Conservation (phyloP, 2,797 vertebrate species). For the Pteropus rufus region DNA sequence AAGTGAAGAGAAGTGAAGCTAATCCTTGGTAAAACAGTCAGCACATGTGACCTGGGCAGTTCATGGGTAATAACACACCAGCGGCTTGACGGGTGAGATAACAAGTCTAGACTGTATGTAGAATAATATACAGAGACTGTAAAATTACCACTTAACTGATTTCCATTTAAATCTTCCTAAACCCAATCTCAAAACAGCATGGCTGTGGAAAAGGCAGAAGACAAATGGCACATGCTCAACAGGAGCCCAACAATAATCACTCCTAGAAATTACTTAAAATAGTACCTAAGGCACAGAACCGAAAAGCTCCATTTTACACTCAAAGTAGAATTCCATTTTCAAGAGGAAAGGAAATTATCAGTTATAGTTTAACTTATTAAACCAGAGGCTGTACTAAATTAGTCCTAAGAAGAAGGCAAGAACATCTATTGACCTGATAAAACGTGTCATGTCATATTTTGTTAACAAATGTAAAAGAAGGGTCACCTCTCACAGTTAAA, state of each 20-base stretch:
- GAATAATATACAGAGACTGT: background rate
- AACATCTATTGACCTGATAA: background rate
- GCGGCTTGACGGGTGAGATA: background rate
- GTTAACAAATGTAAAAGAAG: background rate
- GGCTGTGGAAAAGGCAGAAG: background rate
- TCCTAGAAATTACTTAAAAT: background rate
- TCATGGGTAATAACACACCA: background rate
- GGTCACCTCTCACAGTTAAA: background rate
- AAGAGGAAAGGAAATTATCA: background rate
- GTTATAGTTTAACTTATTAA: background rate
- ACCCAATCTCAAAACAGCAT: background rate
- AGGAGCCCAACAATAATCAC: background rate
- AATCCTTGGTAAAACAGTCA: background rate
- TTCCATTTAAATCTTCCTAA: background rate
- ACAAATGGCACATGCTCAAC: background rate
- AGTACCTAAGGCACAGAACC: background rate
- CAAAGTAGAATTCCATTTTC: background rate
- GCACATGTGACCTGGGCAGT: background rate
- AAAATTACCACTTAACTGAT: background rate
- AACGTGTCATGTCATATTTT: background rate
- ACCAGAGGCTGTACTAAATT: background rate
- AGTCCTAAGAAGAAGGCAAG: background rate
- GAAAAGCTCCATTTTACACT: background rate
- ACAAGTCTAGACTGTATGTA: background rate
- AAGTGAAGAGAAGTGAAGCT: background rate